Percentiles rank a stretch among this genome's conserved stretches.
These are phyloP conservation scores for Manis crassicaudata DNA, from an alignment of 2,797 vertebrate genomes.

Conservation along the genomic window DNA sequence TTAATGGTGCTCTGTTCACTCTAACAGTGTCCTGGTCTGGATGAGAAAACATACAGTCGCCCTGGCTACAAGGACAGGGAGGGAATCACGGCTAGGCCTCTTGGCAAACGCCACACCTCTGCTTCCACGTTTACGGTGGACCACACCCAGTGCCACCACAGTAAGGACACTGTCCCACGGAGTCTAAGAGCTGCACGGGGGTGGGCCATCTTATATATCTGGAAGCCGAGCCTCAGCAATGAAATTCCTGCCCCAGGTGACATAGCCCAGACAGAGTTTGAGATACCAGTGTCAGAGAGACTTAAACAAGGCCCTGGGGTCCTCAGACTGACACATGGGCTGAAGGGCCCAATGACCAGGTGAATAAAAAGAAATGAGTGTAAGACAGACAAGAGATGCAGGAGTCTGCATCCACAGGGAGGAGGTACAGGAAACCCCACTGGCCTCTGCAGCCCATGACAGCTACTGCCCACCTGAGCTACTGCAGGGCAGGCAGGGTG, in stretches of 20 bases:
- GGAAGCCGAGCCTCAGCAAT: background rate
- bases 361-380: background rate
- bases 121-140: background rate
- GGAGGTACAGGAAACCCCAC: background rate
- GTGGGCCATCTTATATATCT: background rate
- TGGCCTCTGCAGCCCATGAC: background rate
- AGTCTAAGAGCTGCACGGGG: background rate
- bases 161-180: background rate
- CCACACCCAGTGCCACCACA: background rate
- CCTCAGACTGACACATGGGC: background rate
- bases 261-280: background rate
- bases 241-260: background rate
- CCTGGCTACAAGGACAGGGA: background rate
- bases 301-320: background rate
- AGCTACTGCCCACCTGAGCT: background rate
- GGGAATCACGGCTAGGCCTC: background rate
- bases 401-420: background rate
- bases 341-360: background rate
- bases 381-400: background rate
- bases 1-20: background rate
- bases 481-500: background rate
- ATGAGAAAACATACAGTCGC: background rate
- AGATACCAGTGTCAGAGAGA: background rate
- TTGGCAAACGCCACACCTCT: background rate
- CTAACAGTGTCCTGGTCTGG: background rate